Base-by-base conservation (phyloP, 2,888 invertebrate genomes). In the Lagria hirta region DNA sequence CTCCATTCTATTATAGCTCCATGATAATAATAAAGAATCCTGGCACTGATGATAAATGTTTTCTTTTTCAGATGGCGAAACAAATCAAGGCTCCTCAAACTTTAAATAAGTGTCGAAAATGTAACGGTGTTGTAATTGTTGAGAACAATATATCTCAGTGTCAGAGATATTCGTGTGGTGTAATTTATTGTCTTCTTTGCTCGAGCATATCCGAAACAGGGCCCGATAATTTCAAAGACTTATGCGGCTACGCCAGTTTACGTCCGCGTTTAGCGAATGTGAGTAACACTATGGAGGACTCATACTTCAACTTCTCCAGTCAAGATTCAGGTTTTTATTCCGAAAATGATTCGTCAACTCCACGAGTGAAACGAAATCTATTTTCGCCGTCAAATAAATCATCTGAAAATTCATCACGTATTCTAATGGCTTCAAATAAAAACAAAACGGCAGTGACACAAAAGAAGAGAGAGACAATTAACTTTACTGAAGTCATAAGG, bases 131-230 rank as follows among this genome's bases (percentile, higher is more conserved):
- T 1, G 60, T 65, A 3, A 52, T 71, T 4, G 64, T 69, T 14
- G 65, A 69, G 18, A 61, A 58, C 22, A 61, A 55, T 37, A 65
- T 71, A 21, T 63, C 61, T 13, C 69, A 70, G 33, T 71, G 71
- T 36, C 63, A 61, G 37, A 57, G 60, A 32, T 43, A 46, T 6
- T 49, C 52, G 12, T 71, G 71, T 41, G 66, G 68, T 4, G 66
- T 64, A 44, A 70, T 70, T 35, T 63, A 58, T 43, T 71, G 71
- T 48, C 53, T 54, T 18, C 58, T 60, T 18, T 71, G 71, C 52
- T 50, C 55, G 4, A 68, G 69, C 46, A 64, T 57, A 30, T 61
- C 69, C 0, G 55, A 52, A 15, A 57, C 59, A 11, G 65, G 65
- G 3, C 67, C 69, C 3, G 61, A 65, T 34, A 52, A 65, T 40